Evolutionary conservation across 2,113 vertebrate species (phyloP).

Genomic region (Rynchops niger): DNA sequence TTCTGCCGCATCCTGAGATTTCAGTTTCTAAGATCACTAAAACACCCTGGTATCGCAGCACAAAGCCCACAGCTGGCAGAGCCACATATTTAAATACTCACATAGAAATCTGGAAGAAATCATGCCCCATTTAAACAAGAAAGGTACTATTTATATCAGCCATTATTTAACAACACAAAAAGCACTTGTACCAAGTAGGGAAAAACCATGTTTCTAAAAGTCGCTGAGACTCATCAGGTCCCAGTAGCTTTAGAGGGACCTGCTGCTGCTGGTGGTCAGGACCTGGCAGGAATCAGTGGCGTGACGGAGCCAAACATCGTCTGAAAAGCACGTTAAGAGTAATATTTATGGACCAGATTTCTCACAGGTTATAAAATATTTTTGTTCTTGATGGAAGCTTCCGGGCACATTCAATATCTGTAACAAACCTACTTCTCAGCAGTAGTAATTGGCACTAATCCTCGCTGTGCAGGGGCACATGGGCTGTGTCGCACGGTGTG

Average conservation of each 20-base stretch:
- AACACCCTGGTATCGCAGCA: background rate
- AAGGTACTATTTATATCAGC: background rate
- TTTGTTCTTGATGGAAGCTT: background rate
- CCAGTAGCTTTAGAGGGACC: background rate
- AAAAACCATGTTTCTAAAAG: background rate
- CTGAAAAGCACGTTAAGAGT: background rate
- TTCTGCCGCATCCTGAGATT: background rate
- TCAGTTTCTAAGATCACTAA: background rate
- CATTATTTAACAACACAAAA: background rate
- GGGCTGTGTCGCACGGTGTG: rapidly evolving
- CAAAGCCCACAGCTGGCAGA: background rate
- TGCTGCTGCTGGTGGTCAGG: background rate
- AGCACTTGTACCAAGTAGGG: background rate
- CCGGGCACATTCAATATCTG: background rate
- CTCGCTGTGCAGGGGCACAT: rapidly evolving
- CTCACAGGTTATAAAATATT: background rate
- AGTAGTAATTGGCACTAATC: background rate
- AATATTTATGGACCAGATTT: background rate
- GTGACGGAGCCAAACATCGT: rapidly evolving
- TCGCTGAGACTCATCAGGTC: background rate
- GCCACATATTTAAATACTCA: background rate
- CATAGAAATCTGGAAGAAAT: slow-evolving; percentile 6
- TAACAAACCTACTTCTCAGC: background rate
- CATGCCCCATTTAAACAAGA: background rate
- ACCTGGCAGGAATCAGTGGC: background rate